Conservation (phyloP, 2,113 vertebrate genomes). For the Oenanthe melanoleuca region DNA sequence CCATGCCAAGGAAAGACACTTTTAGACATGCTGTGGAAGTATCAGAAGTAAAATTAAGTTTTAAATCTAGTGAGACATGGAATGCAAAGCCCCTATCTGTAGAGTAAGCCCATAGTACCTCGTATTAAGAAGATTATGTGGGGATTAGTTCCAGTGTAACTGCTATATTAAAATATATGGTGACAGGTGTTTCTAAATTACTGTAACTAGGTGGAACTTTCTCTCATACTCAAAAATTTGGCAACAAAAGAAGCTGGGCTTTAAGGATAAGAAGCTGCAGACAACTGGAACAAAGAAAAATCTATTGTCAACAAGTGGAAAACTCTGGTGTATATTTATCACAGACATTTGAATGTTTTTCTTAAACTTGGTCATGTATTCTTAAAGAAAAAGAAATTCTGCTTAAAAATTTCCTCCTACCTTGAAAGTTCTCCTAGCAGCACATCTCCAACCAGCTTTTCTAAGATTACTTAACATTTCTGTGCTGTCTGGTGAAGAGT, state of each 20-base stretch:
- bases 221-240: slow-evolving; percentile 18
- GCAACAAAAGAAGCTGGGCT: slow-evolving; percentile 12
- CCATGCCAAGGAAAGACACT: background rate
- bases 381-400: background rate
- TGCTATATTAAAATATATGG: slow-evolving; percentile 56
- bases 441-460: background rate
- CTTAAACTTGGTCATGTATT: background rate
- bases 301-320: slow-evolving; percentile 20
- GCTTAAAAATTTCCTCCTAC: background rate
- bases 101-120: background rate
- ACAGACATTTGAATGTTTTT: background rate
- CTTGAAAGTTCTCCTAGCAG: background rate
- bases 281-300: slow-evolving; percentile 47
- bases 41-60: slow-evolving; percentile 10
- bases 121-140: background rate
- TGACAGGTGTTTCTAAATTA: slow-evolving; percentile 62
- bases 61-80: slow-evolving; percentile 10
- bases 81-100: slow-evolving; percentile 3
- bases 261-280: slow-evolving; percentile 36
- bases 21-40: background rate
- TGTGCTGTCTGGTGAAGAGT: background rate
- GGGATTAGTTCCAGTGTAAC: slow-evolving; percentile 57
- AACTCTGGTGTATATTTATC: background rate
- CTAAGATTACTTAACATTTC: slow-evolving; percentile 1
- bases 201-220: slow-evolving; percentile 52